Base-by-base conservation (phyloP, 2,113 vertebrate genomes). In the Microtus pennsylvanicus region DNA sequence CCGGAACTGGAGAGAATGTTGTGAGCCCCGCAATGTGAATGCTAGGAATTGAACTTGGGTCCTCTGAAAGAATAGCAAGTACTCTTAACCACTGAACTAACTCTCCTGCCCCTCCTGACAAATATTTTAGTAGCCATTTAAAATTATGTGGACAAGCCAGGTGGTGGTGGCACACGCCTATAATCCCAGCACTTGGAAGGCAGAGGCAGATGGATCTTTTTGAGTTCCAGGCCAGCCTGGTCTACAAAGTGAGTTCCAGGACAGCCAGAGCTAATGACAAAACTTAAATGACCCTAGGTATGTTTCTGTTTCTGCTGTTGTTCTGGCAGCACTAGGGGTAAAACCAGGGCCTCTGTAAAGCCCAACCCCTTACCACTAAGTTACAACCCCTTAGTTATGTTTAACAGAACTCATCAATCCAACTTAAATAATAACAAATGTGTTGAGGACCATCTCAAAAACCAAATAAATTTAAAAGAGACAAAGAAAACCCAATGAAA, bases 321-420 rank as follows among this genome's bases (percentile, higher is more conserved):
- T 58, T 58, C 17, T 55, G 33, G 78, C 33, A n/a, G 5, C 21
- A 81, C 33, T 22, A 55, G 52, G 35, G 52, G 12, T 58, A 61
- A 81, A 58, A 24, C 33, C 50, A 58, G 50, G 33, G 50, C 50
- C 33, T 55, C 52, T 81, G 52, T 10, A 24, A 81, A 81, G 52
- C 52, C 38, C 7, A 82, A 12, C 30, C 4, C 50, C n/a, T 81
- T 81, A 80, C 50, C 78, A 81, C 33, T n/a, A n/a, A 81, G 19
- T 33, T 81, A 81, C 78, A 55, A 55, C 19, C 78, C n/a, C 52
- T 72, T 77, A 52, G 78, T 70, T 55, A 69, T 42, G 14, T 67
- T 96, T 88, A 93, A 93, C 92, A 93, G 58, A 91, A 86, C 6
- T 52, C 24, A 8, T 30, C 52, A 81, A 95, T 69, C 16, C 19